Evolutionary conservation across 2,113 vertebrate genomes (phyloP), one percentile per base, ranked within the genome.

Genomic region (western clawed frog (Xenopus tropicalis)): DNA sequence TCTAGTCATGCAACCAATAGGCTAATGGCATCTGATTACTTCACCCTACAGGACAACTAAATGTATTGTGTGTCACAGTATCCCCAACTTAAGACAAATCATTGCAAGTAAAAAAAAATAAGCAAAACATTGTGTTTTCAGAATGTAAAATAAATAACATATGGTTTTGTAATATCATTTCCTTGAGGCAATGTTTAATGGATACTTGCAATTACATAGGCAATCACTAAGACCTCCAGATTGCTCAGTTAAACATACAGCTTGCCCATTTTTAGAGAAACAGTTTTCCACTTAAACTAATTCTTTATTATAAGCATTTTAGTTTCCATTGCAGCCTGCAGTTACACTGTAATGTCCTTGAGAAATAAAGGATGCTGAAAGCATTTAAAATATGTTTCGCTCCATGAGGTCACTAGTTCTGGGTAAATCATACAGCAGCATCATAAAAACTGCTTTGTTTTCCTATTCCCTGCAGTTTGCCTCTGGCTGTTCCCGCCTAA

Each of bases 401-500:
- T 59, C 63, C 69, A 0, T 0, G 29, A 16, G 77, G 54, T 51
- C 68, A 74, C 69, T 51, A 37, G 57, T 75, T 61, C 72, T 72
- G n/a, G 46, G 25, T 74, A 78, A 62, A 9, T 72, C 13, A 46
- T 0, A 61, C 57, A 52, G 70, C 54, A 70, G 37, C 13, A 74
- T 3, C 13, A 74, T 25, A 20, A 80, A 77, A 68, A 2, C 52
- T 61, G 25, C 14, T 79, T 78, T 79, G 23, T 72, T 72, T 81
- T 75, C 64, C 17, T 54, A 54, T 54, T 54, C 52, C 72, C 29
- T 71, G 74, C 69, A 74, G 57, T 78, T 14, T 61, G 66, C 57
- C 43, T 17, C 22, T 57, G 69, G 75, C 59, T 74, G 11, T 54
- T 66, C 44, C 14, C 72, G 24, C 29, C 42, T 37, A 77, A 66